A percentile compares a stretch with the other conserved stretches of the same genome.
These are phyloP conservation scores for Acipenser transmontanus DNA, from an alignment of 2,797 vertebrate genomes.

Conservation along the genomic window DNA sequence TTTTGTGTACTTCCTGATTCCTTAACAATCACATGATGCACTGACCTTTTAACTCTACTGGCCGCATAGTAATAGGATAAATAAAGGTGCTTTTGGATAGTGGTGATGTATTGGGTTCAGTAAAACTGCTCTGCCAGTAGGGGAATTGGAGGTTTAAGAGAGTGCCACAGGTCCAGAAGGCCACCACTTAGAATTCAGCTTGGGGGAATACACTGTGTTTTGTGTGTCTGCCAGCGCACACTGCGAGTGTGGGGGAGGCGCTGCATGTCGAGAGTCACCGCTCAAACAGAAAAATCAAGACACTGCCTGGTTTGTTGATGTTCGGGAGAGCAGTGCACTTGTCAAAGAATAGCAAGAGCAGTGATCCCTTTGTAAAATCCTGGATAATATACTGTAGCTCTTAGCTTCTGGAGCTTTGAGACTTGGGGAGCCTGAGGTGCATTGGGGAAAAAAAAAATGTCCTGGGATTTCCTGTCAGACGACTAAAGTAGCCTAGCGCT, in stretches of 20 bases:
- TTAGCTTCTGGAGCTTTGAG: neutral
- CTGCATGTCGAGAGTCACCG: neutral
- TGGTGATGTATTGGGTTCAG: too few relatives aligned
- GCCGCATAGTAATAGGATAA: too few relatives aligned
- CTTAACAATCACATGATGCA: too few relatives aligned
- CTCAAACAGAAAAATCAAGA: slow-evolving; percentile 2
- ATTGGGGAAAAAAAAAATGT: slow-evolving; percentile 28
- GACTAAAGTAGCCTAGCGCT: slow-evolving; percentile 17
- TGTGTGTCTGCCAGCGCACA: neutral
- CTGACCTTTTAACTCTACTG: too few relatives aligned
- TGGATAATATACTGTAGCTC: slow-evolving; percentile 1
- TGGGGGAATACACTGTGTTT: neutral
- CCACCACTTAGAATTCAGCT: neutral
- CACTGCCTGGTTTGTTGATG: neutral
- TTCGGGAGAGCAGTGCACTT: neutral
- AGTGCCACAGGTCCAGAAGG: too few relatives aligned
- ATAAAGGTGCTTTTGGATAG: too few relatives aligned
- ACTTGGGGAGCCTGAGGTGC: slow-evolving; percentile 21
- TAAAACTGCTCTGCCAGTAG: too few relatives aligned
- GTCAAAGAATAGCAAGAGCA: neutral
- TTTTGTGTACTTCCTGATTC: too few relatives aligned
- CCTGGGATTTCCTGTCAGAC: neutral
- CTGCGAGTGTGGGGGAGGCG: neutral
- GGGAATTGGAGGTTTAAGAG: too few relatives aligned
- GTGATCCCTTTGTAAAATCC: neutral